Conservation (phyloP, 2,888 invertebrate genomes). For the Zhuqinia jingwanae region DNA sequence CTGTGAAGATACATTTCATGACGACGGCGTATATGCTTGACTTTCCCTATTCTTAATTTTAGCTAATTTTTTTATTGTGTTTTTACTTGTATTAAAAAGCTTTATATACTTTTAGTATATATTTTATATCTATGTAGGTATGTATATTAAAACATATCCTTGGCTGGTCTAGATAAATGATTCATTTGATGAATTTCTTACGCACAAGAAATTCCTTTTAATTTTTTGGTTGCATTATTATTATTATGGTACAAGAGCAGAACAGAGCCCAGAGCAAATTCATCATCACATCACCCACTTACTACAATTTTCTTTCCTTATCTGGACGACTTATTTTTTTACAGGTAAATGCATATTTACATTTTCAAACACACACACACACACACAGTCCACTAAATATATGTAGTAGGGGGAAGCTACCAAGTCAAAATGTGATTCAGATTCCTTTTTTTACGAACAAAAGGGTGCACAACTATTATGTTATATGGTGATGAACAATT, state of each 20-base stretch:
- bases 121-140: too few relatives aligned
- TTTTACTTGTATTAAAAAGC: neutral
- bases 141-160: neutral
- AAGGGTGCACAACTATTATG: constrained; percentile 1
- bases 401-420: constrained; percentile 30
- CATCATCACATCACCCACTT: constrained; percentile 57
- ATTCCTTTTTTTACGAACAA: constrained; percentile 23
- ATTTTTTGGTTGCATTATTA: neutral
- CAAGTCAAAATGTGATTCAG: constrained; percentile 58
- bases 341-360: constrained; percentile 59
- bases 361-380: too few relatives aligned
- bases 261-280: constrained; percentile 49
- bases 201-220: constrained; percentile 30
- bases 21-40: neutral
- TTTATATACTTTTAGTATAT: too few relatives aligned
- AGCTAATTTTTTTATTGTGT: neutral
- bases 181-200: constrained; percentile 53
- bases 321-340: constrained; percentile 68
- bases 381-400: constrained; percentile 41
- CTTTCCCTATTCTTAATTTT: constrained; percentile 44
- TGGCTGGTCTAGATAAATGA: constrained; percentile 56
- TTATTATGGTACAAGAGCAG: neutral
- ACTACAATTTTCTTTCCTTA: constrained; percentile 67
- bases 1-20: neutral
- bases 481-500: constrained; percentile 1